A percentile compares a stretch with the other conserved stretches of the same genome.
These are phyloP conservation scores for Drosophila lutescens DNA, from an alignment of 2,888 invertebrate species.

Conservation along the genomic window DNA sequence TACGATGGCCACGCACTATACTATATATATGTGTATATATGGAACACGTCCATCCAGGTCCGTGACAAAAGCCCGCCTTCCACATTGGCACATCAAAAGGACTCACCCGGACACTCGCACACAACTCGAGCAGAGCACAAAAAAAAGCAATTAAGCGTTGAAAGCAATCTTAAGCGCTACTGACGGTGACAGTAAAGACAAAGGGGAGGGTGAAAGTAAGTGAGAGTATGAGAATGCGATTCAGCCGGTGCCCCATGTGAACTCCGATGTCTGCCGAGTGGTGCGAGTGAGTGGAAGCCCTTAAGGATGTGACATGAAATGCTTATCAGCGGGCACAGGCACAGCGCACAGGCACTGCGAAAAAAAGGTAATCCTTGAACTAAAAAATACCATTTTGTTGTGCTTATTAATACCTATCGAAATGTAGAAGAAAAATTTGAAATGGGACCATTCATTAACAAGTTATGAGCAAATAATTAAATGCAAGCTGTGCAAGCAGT, in stretches of 20 bases:
- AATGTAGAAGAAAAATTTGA: no score
- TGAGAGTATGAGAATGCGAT: slow-evolving; percentile 7
- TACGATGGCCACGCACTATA: slow-evolving; percentile 27
- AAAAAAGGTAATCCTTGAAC: neutral
- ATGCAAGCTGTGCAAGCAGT: no score
- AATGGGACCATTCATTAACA: no score
- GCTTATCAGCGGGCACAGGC: slow-evolving; percentile 75
- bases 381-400: no score
- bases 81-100: slow-evolving; percentile 65
- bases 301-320: slow-evolving; percentile 83
- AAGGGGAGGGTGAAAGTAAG: slow-evolving; percentile 11
- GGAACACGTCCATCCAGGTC: slow-evolving; percentile 51
- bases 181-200: slow-evolving; percentile 75
- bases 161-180: slow-evolving; percentile 83
- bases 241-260: slow-evolving; percentile 44
- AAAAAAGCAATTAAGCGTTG: slow-evolving; percentile 84
- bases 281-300: slow-evolving; percentile 54
- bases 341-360: slow-evolving; percentile 29
- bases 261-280: slow-evolving; percentile 55
- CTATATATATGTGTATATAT: neutral
- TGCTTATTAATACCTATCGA: no score
- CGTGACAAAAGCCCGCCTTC: slow-evolving; percentile 60
- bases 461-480: no score
- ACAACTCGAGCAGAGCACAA: slow-evolving; percentile 30
- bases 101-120: slow-evolving; percentile 11